A percentile compares a stretch with the other conserved stretches of the same genome.
Conservation (phyloP, 1,140 invertebrate species). For the Anastrepha ludens region DNA sequence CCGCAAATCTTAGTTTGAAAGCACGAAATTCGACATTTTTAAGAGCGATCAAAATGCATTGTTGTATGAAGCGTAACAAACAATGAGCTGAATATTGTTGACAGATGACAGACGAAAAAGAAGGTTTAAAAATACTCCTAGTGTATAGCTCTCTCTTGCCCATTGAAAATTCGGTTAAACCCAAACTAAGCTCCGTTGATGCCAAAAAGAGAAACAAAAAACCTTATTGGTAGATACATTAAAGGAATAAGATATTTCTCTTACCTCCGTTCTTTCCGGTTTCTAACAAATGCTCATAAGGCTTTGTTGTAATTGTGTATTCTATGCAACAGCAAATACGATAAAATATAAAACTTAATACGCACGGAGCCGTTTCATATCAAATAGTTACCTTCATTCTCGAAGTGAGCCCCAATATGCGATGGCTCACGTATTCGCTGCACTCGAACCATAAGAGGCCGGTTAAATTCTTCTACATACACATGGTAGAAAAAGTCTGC, state of each 20-base stretch:
- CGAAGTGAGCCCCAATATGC: background rate
- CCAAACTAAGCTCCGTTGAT: background rate
- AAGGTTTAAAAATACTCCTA: no score
- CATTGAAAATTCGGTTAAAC: conserved; percentile 15
- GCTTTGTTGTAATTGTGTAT: background rate
- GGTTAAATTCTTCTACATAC: background rate
- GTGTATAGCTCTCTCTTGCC: no score
- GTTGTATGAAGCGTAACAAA: no score
- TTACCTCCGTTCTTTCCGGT: background rate
- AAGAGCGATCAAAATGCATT: no score
- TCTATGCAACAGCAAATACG: background rate
- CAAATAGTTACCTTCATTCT: background rate
- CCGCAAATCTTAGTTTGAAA: no score
- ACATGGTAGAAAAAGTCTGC: no score
- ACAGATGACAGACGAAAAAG: no score
- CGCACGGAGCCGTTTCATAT: background rate
- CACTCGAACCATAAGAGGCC: background rate
- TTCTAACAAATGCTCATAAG: background rate
- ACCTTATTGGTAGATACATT: background rate
- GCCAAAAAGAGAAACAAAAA: background rate
- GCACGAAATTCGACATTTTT: no score
- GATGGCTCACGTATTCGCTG: background rate
- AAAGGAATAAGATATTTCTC: background rate
- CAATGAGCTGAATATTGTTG: no score
- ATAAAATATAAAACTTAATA: no score